Evolutionary conservation across 2,113 vertebrate genomes (phyloP).

Genomic region (Typhlomys cinereus): DNA sequence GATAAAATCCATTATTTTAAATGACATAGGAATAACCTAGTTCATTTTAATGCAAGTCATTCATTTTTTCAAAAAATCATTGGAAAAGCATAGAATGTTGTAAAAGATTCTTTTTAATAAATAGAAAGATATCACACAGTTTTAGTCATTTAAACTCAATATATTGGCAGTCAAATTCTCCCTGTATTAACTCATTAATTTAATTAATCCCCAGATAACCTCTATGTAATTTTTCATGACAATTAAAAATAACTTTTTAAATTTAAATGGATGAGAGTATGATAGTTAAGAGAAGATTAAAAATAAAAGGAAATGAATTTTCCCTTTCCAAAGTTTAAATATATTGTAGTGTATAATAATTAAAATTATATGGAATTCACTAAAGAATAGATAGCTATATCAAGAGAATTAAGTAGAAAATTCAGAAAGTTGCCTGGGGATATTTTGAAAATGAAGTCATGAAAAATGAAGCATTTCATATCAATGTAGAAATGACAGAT

Average conservation of each 20-base stretch:
- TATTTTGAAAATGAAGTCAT: constrained; percentile 15
- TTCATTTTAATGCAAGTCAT: background rate
- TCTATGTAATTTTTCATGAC: background rate
- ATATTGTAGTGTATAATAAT: constrained; percentile 21
- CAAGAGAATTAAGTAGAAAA: constrained; percentile 28
- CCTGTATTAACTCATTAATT: constrained; percentile 6
- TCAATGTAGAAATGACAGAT: constrained; percentile 39
- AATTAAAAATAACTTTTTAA: constrained; percentile 23
- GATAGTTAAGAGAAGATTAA: constrained; percentile 19
- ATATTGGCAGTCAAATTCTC: background rate
- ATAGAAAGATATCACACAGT: background rate
- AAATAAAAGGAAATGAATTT: constrained; percentile 38
- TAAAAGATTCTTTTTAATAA: background rate
- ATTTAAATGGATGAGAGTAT: background rate
- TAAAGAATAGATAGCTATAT: constrained; percentile 18
- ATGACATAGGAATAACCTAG: background rate
- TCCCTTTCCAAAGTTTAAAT: constrained; percentile 30
- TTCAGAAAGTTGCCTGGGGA: background rate
- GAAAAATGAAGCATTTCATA: constrained; percentile 45
- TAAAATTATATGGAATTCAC: constrained; percentile 13
- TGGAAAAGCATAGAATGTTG: background rate
- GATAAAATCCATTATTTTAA: background rate
- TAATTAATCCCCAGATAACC: constrained; percentile 4
- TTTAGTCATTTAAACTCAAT: background rate
- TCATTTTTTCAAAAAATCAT: background rate